Base-by-base conservation (phyloP, 1,140 invertebrate genomes). In the Plodia interpunctella region DNA sequence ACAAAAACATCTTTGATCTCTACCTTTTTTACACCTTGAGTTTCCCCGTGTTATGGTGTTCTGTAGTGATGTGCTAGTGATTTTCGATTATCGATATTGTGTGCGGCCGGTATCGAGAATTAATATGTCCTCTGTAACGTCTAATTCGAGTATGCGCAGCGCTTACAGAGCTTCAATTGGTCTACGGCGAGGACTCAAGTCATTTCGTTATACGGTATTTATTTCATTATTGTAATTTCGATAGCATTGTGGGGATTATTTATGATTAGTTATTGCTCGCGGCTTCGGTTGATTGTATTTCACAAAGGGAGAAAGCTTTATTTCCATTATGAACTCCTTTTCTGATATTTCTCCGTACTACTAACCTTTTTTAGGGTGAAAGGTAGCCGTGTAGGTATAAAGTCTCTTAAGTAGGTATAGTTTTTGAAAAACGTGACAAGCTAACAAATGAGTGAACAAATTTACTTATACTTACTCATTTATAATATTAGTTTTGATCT, bases 61-160 rank as follows among this genome's bases (percentile, higher is more conserved):
- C 62, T 15, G 63, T 56, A 70, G 85, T 85, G 78, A 79, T 86
- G 79, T 84, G 66, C 85, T 67, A 66, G 63, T 63, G 57, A 69
- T 60, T 58, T 19, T 35, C 60, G 58, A 19, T 51, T 38, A 50
- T 68, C 62, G 55, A 53, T 44, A 44, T 68, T 57, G 19, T 5
- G 25, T 50, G 50, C 10, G 35, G 32, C 55, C 35, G 59, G 56
- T 54, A 65, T 19, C 49, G 51, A 63, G 49, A 60, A 79, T 80
- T 75, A 78, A 87, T 70, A 89, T 89, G 87, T 87, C 87, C 74
- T 89, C 87, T 66, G 80, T 87, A 59, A 89, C 77, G 53, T 89
- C 86, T 32, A 85, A 87, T 76, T 83, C 82, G 57, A 87, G 82
- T 81, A 83, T 84, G 78, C 80, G 84, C 61, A 88, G 80, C 74